Evolutionary conservation across 2,888 invertebrate species (phyloP), one percentile per base, ranked within the genome.

Genomic region (Thymelicus lineola): DNA sequence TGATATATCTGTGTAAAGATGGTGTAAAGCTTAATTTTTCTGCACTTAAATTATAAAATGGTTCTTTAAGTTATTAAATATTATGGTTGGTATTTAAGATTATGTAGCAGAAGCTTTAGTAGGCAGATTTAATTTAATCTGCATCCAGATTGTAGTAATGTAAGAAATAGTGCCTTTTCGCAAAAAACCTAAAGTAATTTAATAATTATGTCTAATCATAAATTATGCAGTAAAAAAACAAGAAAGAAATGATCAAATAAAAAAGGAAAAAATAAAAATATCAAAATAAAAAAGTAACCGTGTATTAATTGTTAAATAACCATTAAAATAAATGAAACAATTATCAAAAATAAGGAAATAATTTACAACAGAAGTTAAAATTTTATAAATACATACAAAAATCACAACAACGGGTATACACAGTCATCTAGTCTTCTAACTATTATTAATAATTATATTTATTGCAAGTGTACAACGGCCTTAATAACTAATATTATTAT

Each of bases 281-380:
- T 71, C 74, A 74, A 65, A 75, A 75, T 80, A 80, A 79, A 79
- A 80, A 81, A 77, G 77, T 78, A 79, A 82, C 74, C 73, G 63
- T 83, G 81, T 82, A 83, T 82, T 81, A 73, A 68, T 66, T 75
- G 75, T 75, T 77, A 80, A 78, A 79, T 78, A 76, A 76, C 73
- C 72, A 75, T 75, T 73, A 79, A 76, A 76, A 75, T 75, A 76
- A 73, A 73, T 75, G 74, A 75, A 76, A 74, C 70, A 72, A 55
- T 64, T 45, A 64, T 69, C 45, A 65, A 72, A 71, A 69, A 71
- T 67, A 71, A 72, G 70, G 72, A 75, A 72, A 76, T 75, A 77
- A 76, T 82, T 82, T 86, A 86, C 83, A 88, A 85, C 82, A 83
- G 78, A 80, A 75, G 70, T 75, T 79, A 78, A 78, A 77, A 72